Evolutionary conservation across 2,888 invertebrate species (phyloP).

Genomic region (Linnaemya vulpina): DNA sequence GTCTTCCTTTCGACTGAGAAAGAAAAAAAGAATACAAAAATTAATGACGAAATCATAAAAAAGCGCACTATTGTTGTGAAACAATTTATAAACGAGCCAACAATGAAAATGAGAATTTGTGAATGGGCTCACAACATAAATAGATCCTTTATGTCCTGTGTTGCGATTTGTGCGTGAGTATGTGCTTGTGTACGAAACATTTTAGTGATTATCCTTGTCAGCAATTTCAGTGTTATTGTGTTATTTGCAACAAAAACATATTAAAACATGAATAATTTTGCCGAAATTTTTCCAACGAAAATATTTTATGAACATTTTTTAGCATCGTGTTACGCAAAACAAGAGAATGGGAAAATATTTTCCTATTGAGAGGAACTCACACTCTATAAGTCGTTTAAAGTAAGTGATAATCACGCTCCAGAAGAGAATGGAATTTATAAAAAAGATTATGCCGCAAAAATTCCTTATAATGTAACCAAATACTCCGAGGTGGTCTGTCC

Average conservation of each 20-base stretch:
- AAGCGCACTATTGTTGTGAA: constrained; percentile 56
- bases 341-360: constrained; percentile 56
- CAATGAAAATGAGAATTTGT: constrained; percentile 54
- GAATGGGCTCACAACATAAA: constrained; percentile 62
- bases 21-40: constrained; percentile 21
- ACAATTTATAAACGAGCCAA: constrained; percentile 58
- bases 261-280: constrained; percentile 45
- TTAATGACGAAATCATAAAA: constrained; percentile 49
- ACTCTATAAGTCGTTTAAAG: constrained; percentile 70
- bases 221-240: neutral
- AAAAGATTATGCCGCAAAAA: constrained; percentile 67
- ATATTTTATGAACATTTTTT: constrained; percentile 24
- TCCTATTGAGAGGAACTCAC: constrained; percentile 58
- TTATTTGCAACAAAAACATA: constrained; percentile 56
- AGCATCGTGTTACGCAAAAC: constrained; percentile 70
- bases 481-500: constrained; percentile 65
- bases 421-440: constrained; percentile 29
- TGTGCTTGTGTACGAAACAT: constrained; percentile 32
- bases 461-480: constrained; percentile 69
- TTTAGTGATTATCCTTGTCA: constrained; percentile 56
- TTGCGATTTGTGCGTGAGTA: constrained; percentile 28
- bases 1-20: constrained; percentile 33
- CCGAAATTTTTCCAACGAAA: constrained; percentile 56
- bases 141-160: constrained; percentile 56
- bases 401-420: constrained; percentile 68